Evolutionary conservation across 1,140 invertebrate genomes (phyloP).

Genomic region (Neotoxoptera formosana): DNA sequence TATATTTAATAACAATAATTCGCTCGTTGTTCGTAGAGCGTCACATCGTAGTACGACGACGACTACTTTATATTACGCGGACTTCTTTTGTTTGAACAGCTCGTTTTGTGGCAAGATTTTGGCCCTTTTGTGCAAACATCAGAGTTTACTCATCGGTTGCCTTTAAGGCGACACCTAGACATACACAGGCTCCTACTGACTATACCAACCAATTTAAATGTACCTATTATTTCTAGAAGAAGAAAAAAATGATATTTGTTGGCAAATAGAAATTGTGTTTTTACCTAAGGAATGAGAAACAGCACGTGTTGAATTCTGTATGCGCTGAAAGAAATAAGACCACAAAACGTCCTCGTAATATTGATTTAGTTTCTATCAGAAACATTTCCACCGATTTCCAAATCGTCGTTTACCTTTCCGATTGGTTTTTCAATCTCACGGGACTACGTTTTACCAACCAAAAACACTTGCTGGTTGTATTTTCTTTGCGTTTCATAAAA

Average conservation of each 20-base stretch:
- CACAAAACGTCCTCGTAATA: slow-evolving; percentile 24
- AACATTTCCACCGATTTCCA: slow-evolving; percentile 28
- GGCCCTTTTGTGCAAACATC: neutral
- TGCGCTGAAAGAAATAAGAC: slow-evolving; percentile 2
- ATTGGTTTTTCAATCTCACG: slow-evolving; percentile 41
- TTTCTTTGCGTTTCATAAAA: slow-evolving; percentile 1
- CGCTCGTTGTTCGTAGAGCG: neutral
- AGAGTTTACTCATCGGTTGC: neutral
- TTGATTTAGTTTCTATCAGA: slow-evolving; percentile 45
- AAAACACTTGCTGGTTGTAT: slow-evolving; percentile 3
- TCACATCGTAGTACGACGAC: neutral
- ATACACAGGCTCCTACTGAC: neutral
- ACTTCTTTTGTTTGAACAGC: neutral
- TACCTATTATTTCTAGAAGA: neutral
- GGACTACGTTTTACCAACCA: neutral
- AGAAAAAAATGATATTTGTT: neutral
- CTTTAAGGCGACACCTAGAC: neutral
- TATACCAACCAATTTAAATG: neutral
- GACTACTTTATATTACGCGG: neutral
- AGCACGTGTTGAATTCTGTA: slow-evolving; percentile 24
- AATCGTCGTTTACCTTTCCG: slow-evolving; percentile 50
- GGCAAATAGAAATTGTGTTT: neutral
- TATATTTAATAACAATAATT: neutral
- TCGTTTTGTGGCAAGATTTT: neutral
- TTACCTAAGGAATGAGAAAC: neutral